Percentiles rank a stretch among this genome's conserved stretches.
Conservation (phyloP, 2,113 vertebrate species). For the Marcusenius ussheri region DNA sequence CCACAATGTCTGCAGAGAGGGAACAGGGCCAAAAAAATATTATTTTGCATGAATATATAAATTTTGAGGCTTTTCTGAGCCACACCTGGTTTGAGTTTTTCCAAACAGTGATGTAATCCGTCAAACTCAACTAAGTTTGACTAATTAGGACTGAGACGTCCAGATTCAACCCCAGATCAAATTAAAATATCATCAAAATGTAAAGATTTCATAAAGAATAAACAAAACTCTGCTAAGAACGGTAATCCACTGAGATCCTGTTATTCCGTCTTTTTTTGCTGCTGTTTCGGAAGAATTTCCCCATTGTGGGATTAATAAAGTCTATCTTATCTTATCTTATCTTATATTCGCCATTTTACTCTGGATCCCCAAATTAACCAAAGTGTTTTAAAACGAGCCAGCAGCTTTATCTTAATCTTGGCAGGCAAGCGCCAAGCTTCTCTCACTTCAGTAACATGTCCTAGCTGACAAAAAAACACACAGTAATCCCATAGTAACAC, state of each 20-base stretch:
- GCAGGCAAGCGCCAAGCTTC: neutral
- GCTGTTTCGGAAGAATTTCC: too few species aligned
- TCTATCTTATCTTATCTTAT: too few species aligned
- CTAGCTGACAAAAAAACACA: neutral
- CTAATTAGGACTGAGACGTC: neutral
- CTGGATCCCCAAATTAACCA: neutral
- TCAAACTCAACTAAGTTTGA: neutral
- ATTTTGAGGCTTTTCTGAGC: neutral
- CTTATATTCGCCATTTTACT: neutral
- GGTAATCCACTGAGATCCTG: neutral
- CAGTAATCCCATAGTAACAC: neutral
- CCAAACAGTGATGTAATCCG: neutral
- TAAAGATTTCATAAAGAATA: neutral
- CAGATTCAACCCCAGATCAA: conserved; percentile 6
- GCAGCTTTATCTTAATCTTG: neutral
- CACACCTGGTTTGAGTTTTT: neutral
- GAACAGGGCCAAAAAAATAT: conserved; percentile 19
- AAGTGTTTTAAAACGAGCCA: neutral
- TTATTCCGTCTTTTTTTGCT: too few species aligned
- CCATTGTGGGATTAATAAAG: too few species aligned
- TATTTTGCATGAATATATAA: neutral
- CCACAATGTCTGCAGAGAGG: conserved; percentile 74
- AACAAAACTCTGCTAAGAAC: neutral
- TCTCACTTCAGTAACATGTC: neutral
- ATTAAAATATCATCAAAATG: neutral